phyloP scores from a whole-genome alignment of 2,888 invertebrate genomes.

The Cephus pygmeus region DNA sequence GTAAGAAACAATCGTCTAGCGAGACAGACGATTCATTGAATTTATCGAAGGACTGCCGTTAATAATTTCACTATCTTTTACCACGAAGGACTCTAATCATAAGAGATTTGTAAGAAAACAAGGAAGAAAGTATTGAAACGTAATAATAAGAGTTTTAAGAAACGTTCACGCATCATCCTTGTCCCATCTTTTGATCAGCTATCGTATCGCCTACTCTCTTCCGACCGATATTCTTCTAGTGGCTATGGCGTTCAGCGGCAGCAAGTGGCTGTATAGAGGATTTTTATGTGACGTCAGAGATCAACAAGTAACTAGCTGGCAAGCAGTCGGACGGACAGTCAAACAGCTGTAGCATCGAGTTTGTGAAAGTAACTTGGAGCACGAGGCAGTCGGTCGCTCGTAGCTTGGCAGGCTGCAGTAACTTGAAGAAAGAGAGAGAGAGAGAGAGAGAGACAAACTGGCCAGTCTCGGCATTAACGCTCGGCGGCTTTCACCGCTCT shows the following conservation, averaged over 20 bases:
- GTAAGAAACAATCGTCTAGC: constrained; percentile 46
- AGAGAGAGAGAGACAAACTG: not conserved
- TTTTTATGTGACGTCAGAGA: constrained; percentile 15
- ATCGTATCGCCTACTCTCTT: too few relatives aligned
- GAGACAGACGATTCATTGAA: constrained; percentile 54
- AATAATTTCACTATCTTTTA: not conserved
- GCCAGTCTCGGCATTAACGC: not conserved
- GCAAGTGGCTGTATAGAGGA: not conserved
- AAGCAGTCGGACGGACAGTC: constrained; percentile 18
- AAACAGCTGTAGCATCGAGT: constrained; percentile 5
- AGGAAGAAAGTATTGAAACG: too few relatives aligned
- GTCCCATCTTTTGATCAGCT: too few relatives aligned
- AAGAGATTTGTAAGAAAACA: too few relatives aligned
- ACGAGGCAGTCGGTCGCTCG: constrained; percentile 15
- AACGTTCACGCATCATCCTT: too few relatives aligned
- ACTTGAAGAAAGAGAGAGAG: too few relatives aligned
- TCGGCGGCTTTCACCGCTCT: not conserved
- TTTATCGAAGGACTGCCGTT: constrained; percentile 54
- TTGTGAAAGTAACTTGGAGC: constrained; percentile 42
- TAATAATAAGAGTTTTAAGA: too few relatives aligned
- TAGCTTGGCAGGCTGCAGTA: not conserved
- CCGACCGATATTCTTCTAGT: not conserved
- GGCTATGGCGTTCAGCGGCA: too few relatives aligned
- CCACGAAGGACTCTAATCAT: too few relatives aligned
- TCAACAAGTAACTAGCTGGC: constrained; percentile 20